These are phyloP conservation scores for Ceyx cyanopectus DNA, from an alignment of 2,113 vertebrate genomes.

Conservation along the genomic window DNA sequence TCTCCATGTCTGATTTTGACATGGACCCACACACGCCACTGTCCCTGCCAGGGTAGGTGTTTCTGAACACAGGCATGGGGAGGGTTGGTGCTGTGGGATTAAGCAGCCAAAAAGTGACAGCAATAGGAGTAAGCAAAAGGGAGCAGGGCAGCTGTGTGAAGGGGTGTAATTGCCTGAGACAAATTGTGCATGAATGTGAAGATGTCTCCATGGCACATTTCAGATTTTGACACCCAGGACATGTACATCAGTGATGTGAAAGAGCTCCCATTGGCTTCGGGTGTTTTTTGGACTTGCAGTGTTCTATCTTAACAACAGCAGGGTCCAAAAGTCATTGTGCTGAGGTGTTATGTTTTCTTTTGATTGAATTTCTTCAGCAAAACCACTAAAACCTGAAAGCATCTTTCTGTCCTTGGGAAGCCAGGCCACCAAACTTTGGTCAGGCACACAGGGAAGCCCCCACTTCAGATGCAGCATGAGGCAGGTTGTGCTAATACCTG, in stretches of 20 bases:
- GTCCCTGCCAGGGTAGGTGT: not conserved
- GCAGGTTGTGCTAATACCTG: not conserved
- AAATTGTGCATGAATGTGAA: not conserved
- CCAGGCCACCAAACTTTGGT: not conserved
- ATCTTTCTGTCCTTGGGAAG: not conserved
- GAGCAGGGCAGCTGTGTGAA: not conserved
- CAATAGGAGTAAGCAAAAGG: not conserved
- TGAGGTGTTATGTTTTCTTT: slow-evolving; percentile 6
- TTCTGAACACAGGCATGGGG: not conserved
- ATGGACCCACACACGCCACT: fast-evolving
- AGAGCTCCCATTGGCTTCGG: not conserved
- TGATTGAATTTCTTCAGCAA: not conserved
- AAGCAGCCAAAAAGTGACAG: not conserved
- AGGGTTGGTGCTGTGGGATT: not conserved
- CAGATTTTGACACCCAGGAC: not conserved
- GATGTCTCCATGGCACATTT: not conserved
- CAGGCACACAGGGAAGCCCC: not conserved
- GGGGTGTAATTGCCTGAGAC: not conserved
- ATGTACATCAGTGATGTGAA: not conserved
- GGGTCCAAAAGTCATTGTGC: not conserved
- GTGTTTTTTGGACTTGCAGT: not conserved
- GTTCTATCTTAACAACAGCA: not conserved
- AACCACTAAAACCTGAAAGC: not conserved
- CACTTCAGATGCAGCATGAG: not conserved
- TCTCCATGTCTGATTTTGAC: fast-evolving